These are phyloP conservation scores for Xiphophorus birchmanni DNA, from an alignment of 2,797 vertebrate species.

Conservation along the genomic window DNA sequence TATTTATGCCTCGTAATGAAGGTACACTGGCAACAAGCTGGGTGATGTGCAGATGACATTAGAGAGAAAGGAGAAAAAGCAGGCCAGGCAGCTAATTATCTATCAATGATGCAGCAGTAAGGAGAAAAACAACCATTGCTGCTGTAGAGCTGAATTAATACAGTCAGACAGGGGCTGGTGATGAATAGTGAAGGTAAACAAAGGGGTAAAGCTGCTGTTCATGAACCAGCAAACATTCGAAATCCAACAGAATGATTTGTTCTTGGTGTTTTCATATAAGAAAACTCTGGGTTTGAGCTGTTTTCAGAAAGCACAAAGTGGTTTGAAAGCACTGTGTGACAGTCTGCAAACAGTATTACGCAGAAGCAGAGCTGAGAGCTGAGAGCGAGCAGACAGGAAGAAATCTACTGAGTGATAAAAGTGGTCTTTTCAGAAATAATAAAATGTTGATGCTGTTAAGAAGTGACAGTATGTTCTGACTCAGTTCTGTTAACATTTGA, in stretches of 20 bases:
- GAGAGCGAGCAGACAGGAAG: constrained; percentile 17
- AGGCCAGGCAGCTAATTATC: constrained; percentile 62
- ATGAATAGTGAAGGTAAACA: constrained; percentile 10
- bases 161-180: constrained; percentile 17
- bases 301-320: constrained; percentile 22
- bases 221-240: constrained; percentile 21
- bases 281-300: constrained; percentile 15
- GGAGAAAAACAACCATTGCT: constrained; percentile 34
- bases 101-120: constrained; percentile 47
- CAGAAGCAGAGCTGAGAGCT: constrained; percentile 16
- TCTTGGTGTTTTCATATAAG: constrained; percentile 15
- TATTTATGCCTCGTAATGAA: constrained; percentile 17
- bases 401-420: constrained; percentile 19
- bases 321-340: constrained; percentile 21
- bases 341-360: constrained; percentile 12
- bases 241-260: constrained; percentile 24
- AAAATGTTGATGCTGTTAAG: constrained; percentile 24
- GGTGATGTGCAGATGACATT: constrained; percentile 44
- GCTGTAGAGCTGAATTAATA: constrained; percentile 16
- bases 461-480: constrained; percentile 23
- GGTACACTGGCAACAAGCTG: constrained; percentile 27
- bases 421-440: constrained; percentile 27
- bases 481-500: constrained; percentile 25
- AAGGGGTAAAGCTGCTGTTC: constrained; percentile 10
- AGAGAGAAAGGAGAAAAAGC: constrained; percentile 47